Base-by-base conservation (phyloP, 2,113 vertebrate species). In the Cathartes aura region DNA sequence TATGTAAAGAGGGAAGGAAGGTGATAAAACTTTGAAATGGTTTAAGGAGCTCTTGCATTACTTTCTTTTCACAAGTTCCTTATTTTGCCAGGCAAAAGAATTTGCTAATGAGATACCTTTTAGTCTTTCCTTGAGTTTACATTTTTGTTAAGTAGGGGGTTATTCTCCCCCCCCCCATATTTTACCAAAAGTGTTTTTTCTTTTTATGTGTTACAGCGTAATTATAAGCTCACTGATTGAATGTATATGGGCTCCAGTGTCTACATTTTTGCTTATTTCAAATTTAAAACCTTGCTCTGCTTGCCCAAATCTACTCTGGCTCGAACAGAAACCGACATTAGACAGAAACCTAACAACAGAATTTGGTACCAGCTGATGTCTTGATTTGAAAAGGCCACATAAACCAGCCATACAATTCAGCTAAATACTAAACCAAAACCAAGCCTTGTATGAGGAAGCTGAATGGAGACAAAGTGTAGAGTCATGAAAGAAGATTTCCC, bases 41-140 rank as follows among this genome's bases (percentile, higher is more conserved):
- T 78, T 93, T 74, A 82, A 62, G 78, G 36, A 92, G 24, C 29
- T 40, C 82, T 60, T 80, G 50, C 14, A 48, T 89, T 73, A 76
- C 20, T 56, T 56, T 43, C 40, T 87, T 67, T 81, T 50, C n/a
- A 93, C 55, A 94, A 70, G 63, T 50, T 82, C 82, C 67, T 94
- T 67, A 89, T 92, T 97, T 94, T 81, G 81, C 63, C 5, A 32
- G 40, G 80, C 90, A 95, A 85, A 91, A 87, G 3, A 38, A 88
- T 68, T 94, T 90, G 59, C 42, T 60, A 82, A 68, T 52, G 43
- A 70, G n/a, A 82, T 67, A 48, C 6, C 7, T 88, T 63, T 53
- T 52, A 72, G 48, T 40, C 43, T 50, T 89, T 40, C 62, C 42
- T 36, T 8, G 5, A 73, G 48, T 76, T 62, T 72, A 75, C 23